Conservation (phyloP, 2,113 vertebrate species). For the Danionella cerebrum region DNA sequence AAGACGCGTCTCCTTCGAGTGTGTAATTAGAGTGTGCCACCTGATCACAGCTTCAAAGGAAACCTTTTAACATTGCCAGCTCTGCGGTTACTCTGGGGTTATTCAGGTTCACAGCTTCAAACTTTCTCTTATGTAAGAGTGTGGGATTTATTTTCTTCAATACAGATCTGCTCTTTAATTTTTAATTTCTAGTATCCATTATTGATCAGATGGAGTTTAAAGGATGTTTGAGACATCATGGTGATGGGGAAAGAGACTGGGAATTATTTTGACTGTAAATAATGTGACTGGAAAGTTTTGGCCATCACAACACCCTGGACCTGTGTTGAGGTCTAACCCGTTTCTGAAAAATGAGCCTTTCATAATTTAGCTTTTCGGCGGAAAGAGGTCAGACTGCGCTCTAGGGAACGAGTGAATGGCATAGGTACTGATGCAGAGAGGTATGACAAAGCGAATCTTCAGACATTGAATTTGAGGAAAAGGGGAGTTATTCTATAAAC, state of each 20-base stretch:
- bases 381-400: neutral
- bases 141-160: neutral
- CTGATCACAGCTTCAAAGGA: constrained; percentile 8
- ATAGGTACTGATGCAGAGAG: too few relatives aligned
- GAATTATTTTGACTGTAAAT: neutral
- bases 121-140: neutral
- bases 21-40: neutral
- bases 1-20: neutral
- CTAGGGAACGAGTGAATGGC: neutral
- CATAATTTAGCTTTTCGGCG: neutral
- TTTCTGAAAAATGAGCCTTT: constrained; percentile 11
- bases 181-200: neutral
- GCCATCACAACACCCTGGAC: neutral
- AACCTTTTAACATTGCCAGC: neutral
- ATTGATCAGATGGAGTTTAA: neutral
- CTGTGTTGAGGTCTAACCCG: neutral
- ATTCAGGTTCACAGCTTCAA: neutral
- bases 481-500: too few relatives aligned
- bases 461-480: too few relatives aligned
- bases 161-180: neutral
- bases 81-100: neutral
- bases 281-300: neutral
- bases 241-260: neutral
- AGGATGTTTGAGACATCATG: neutral
- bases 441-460: too few relatives aligned